Evolutionary conservation across 2,888 invertebrate genomes (phyloP).

Genomic region (Rosalia funebris): DNA sequence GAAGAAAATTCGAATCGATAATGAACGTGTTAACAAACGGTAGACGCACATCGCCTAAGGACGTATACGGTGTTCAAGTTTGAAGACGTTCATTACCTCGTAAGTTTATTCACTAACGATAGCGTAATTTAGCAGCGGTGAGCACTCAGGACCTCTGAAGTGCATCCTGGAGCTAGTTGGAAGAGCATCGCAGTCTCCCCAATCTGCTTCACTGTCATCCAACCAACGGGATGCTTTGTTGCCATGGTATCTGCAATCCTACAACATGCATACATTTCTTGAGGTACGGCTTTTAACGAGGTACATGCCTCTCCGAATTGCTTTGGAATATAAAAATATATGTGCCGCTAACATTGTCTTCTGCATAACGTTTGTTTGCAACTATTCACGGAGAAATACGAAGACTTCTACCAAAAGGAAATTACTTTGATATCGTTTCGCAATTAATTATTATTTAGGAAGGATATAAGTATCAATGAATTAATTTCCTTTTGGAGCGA

Average conservation of each 20-base stretch:
- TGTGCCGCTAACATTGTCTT: too few relatives aligned
- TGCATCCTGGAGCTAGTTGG: constrained; percentile 26
- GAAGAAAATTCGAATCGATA: constrained; percentile 8
- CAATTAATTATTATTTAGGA: too few relatives aligned
- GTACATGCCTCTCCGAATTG: too few relatives aligned
- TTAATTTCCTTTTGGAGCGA: too few relatives aligned
- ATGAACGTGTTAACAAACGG: constrained; percentile 25
- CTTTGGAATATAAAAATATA: too few relatives aligned
- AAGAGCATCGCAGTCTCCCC: constrained; percentile 26
- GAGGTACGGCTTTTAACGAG: too few relatives aligned
- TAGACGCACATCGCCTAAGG: neutral
- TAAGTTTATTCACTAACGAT: constrained; percentile 30
- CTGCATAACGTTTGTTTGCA: too few relatives aligned
- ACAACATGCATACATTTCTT: too few relatives aligned
- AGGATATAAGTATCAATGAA: too few relatives aligned
- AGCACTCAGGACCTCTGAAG: constrained; percentile 24
- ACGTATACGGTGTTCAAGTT: constrained; percentile 9
- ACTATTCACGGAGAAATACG: too few relatives aligned
- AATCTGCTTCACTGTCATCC: constrained; percentile 28
- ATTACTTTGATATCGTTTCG: too few relatives aligned
- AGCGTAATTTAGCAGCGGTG: constrained; percentile 27
- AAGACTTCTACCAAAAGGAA: too few relatives aligned
- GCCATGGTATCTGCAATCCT: constrained; percentile 22
- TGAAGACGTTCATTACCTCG: constrained; percentile 32
- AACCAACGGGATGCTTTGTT: constrained; percentile 28